These are phyloP conservation scores for Trogon surrucura DNA, from an alignment of 2,113 vertebrate species.

Conservation along the genomic window DNA sequence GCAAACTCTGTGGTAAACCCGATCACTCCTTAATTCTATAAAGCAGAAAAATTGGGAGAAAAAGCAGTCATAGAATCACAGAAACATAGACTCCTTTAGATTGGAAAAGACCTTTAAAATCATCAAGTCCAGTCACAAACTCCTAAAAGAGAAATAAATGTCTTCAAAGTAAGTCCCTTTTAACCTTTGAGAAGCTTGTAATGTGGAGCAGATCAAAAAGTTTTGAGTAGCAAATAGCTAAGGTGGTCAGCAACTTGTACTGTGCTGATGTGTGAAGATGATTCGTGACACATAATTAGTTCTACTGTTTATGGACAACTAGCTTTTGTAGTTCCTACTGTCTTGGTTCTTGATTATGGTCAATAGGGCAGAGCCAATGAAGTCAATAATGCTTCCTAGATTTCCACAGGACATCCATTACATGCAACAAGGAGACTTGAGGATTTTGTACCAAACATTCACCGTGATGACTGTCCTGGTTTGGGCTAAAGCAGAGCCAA, in stretches of 20 bases:
- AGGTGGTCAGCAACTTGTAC: not conserved
- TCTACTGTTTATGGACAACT: not conserved
- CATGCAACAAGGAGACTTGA: not conserved
- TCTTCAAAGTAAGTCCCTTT: too few species aligned
- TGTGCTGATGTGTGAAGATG: not conserved
- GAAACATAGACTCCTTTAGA: too few species aligned
- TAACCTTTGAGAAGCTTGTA: not conserved
- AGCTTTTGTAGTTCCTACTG: not conserved
- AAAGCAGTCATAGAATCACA: not conserved
- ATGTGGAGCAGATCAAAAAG: not conserved
- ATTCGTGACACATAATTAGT: not conserved
- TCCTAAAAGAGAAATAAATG: too few species aligned
- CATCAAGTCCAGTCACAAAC: too few species aligned
- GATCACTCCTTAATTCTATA: not conserved
- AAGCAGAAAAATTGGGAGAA: not conserved
- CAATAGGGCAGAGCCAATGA: not conserved
- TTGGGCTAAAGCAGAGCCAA: too few species aligned
- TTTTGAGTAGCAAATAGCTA: not conserved
- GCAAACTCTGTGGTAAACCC: not conserved
- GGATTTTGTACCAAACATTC: not conserved
- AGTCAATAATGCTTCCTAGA: not conserved
- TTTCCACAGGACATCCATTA: not conserved
- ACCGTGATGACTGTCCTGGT: not conserved
- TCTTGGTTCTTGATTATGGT: not conserved
- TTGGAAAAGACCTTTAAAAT: too few species aligned